Conservation (phyloP, 92 coral and sea anemone species). For the Epizoanthus stellaris region DNA sequence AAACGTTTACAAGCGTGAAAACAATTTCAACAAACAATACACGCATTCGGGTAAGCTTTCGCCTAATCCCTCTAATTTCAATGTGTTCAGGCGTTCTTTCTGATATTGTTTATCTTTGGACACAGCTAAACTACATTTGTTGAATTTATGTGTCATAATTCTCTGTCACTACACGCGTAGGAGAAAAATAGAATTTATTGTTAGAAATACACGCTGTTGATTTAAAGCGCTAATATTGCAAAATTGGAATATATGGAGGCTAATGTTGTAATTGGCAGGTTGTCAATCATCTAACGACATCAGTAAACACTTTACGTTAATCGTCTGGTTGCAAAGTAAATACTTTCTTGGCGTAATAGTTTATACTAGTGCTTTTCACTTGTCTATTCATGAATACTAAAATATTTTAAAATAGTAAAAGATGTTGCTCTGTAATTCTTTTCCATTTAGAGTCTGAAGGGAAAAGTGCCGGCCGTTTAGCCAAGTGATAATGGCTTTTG, state of each 20-base stretch:
- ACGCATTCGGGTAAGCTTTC: slow-evolving; percentile 38
- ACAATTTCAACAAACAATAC: slow-evolving; percentile 28
- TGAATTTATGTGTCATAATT: slow-evolving; percentile 47
- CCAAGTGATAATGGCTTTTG: neutral
- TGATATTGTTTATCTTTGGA: slow-evolving; percentile 61
- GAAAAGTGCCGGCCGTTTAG: neutral
- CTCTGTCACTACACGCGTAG: slow-evolving; percentile 56
- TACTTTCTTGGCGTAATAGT: slow-evolving; percentile 77
- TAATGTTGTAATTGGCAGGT: slow-evolving; percentile 84
- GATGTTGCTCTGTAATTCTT: slow-evolving; percentile 6
- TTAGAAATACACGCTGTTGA: slow-evolving; percentile 70
- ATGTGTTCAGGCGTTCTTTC: slow-evolving; percentile 49
- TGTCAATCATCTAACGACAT: slow-evolving; percentile 88
- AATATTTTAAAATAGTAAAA: slow-evolving; percentile 46
- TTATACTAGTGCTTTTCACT: slow-evolving; percentile 38
- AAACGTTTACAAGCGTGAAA: neutral
- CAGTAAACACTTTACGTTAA: slow-evolving; percentile 87
- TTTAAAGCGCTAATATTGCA: slow-evolving; percentile 71
- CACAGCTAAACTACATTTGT: slow-evolving; percentile 48
- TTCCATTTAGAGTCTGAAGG: neutral
- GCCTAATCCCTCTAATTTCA: slow-evolving; percentile 59
- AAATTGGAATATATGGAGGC: slow-evolving; percentile 89
- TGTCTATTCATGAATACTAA: slow-evolving; percentile 39
- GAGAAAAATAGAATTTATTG: slow-evolving; percentile 60
- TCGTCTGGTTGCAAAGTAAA: slow-evolving; percentile 86